phyloP scores from a whole-genome alignment of 2,797 vertebrate genomes.

The Morus bassanus region DNA sequence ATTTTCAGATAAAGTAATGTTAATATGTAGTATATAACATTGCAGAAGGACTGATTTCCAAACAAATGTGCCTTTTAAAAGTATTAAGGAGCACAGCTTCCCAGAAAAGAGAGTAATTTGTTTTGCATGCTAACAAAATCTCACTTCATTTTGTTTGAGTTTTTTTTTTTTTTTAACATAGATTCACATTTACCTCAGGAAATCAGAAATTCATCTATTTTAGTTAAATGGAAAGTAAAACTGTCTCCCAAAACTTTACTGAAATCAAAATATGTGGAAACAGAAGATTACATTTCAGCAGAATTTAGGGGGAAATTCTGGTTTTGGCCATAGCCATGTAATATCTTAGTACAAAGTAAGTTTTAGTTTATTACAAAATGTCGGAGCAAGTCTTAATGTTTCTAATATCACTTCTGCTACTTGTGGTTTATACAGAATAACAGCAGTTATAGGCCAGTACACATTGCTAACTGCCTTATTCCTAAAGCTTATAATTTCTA shows the following conservation, averaged over 20 bases:
- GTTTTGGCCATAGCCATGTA: neutral
- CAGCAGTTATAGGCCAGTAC: neutral
- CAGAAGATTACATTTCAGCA: neutral
- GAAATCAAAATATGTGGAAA: neutral
- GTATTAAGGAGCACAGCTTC: neutral
- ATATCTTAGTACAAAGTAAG: neutral
- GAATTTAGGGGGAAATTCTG: neutral
- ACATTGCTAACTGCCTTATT: neutral
- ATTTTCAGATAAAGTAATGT: neutral
- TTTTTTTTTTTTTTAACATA: neutral
- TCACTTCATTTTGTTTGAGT: neutral
- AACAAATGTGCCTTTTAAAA: neutral
- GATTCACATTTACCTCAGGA: neutral
- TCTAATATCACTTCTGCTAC: neutral
- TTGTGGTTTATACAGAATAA: neutral
- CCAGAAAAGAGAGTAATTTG: neutral
- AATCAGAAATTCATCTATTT: neutral
- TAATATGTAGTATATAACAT: neutral
- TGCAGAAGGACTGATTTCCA: neutral
- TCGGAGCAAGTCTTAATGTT: neutral
- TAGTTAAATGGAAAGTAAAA: neutral
- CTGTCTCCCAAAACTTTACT: neutral
- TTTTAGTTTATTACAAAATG: neutral
- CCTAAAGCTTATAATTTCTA: slow-evolving; percentile 8
- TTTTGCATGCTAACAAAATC: neutral